Base-by-base conservation (phyloP, 2,113 vertebrate species). In the Microtus pennsylvanicus region DNA sequence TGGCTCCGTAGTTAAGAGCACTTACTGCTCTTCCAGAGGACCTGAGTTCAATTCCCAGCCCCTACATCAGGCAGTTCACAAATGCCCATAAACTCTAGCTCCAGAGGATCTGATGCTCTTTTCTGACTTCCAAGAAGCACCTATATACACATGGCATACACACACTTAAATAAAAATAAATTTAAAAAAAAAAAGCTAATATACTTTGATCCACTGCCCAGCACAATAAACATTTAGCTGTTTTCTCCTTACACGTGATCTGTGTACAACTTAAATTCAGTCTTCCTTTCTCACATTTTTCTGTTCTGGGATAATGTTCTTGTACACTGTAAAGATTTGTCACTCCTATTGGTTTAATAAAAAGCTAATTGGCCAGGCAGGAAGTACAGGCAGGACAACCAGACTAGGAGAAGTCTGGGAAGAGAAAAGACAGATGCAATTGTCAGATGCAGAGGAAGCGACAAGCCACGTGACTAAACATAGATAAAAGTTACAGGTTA, bases 211-310 rank as follows among this genome's bases (percentile, higher is more conserved):
- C 5, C 58, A 93, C 55, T 42, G 65, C 38, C 74, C 24, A 5
- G 14, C 47, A 89, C 45, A 80, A 0, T 63, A 80, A 90, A 45
- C 14, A 13, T 76, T 65, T 65, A 80, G 24, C 24, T 80, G 0
- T 58, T 65, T 96, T 94, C 58, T 96, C 80, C 26, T 96, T 85
- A 93, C 35, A n/a, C 1, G 8, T 91, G 35, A 88, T 42, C n/a
- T 95, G 55, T 72, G 19, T 45, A 88, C 14, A 83, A 47, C 14
- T 90, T 83, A 86, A 94, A 93, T 16, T 70, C 63, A 67, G 28
- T 67, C 65, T 30, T 70, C n/a, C n/a, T 95, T 94, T 4, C 85
- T 33, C 42, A 7, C 63, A 63, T 89, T 65, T 58, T 58, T 58
- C 58, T 58, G 58, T 58, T 58, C 17, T 58, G 55, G 17, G 55